Conservation (phyloP, 2,888 invertebrate species). For the Andrena camellia region DNA sequence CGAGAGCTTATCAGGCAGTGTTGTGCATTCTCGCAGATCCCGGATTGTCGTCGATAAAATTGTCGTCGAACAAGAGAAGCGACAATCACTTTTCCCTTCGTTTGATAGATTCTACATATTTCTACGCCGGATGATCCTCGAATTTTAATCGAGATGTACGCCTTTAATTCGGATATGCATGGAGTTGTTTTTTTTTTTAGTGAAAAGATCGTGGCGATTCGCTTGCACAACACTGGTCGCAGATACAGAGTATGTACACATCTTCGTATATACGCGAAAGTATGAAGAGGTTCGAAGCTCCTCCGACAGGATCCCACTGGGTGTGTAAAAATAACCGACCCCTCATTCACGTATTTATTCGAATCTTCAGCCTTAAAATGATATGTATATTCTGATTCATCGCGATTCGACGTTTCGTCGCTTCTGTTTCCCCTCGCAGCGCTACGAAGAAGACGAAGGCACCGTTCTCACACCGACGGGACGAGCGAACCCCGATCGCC, state of each 20-base stretch:
- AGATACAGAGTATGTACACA: constrained; percentile 26
- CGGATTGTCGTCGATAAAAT: neutral
- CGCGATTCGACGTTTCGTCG: constrained; percentile 15
- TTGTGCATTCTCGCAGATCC: constrained; percentile 38
- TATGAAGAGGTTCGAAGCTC: constrained; percentile 29
- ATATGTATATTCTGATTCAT: constrained; percentile 59
- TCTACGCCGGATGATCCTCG: neutral
- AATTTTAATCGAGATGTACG: neutral
- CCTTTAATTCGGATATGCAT: neutral
- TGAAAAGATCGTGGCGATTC: constrained; percentile 33
- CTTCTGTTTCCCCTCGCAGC: constrained; percentile 15
- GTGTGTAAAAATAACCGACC: constrained; percentile 62
- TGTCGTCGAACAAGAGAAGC: neutral
- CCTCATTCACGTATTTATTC: constrained; percentile 25
- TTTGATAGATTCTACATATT: neutral
- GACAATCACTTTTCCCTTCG: neutral
- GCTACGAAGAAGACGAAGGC: constrained; percentile 63
- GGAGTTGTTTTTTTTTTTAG: neutral
- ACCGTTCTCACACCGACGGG: constrained; percentile 41
- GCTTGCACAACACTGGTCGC: constrained; percentile 54
- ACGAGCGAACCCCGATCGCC: neutral
- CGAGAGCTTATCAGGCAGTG: constrained; percentile 33
- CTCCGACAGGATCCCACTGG: constrained; percentile 17
- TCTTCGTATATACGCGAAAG: constrained; percentile 34
- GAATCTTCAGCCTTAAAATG: constrained; percentile 70